These are phyloP conservation scores for Aramus guarauna DNA, from an alignment of 2,113 vertebrate genomes.

Conservation along the genomic window DNA sequence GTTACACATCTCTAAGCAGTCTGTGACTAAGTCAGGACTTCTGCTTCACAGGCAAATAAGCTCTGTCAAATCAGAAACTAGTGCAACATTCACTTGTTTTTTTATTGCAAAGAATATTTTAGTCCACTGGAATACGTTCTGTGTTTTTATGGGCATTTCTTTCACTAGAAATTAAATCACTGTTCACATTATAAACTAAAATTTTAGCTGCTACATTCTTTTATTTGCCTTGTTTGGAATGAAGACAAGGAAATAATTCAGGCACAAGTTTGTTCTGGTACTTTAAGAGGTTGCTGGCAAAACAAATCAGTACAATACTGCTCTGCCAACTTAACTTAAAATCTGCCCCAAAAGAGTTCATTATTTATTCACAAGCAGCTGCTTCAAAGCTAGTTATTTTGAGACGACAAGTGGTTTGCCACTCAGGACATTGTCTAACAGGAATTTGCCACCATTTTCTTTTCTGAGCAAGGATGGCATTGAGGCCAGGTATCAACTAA, in stretches of 20 bases:
- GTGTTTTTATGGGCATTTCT: neutral
- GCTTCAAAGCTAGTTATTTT: neutral
- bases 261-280: neutral
- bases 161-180: neutral
- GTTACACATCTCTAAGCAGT: neutral
- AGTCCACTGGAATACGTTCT: neutral
- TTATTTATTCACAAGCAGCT: slow-evolving; percentile 35
- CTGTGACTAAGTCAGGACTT: neutral
- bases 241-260: neutral
- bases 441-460: neutral
- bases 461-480: neutral
- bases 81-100: neutral
- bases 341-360: neutral
- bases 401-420: neutral
- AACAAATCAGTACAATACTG: neutral
- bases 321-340: neutral
- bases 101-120: neutral
- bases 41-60: neutral
- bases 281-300: slow-evolving; percentile 27
- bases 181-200: neutral
- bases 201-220: neutral
- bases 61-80: neutral
- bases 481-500: slow-evolving; percentile 2
- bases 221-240: neutral
- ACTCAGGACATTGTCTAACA: neutral